These are phyloP conservation scores for Brachyhypopomus gauderio DNA, from an alignment of 2,113 vertebrate species.

Conservation along the genomic window DNA sequence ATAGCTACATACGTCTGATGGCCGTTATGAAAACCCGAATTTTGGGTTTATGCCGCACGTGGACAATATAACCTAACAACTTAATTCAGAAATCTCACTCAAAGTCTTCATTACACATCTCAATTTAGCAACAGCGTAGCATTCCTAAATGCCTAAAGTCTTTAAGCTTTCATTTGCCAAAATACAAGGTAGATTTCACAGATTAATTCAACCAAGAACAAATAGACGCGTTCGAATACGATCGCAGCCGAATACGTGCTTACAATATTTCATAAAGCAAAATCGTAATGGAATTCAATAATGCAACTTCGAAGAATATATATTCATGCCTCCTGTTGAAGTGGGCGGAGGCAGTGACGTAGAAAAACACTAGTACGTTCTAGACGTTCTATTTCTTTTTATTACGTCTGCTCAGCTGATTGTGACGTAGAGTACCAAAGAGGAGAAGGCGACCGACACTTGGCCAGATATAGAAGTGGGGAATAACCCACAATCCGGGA, in stretches of 20 bases:
- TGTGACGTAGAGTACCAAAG: constrained; percentile 64
- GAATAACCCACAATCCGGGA: constrained; percentile 14
- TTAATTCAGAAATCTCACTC: no score
- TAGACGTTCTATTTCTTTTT: constrained; percentile 57
- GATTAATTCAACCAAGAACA: not conserved
- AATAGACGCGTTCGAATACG: not conserved
- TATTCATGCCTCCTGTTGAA: no score
- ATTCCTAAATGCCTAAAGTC: no score
- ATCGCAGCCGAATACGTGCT: not conserved
- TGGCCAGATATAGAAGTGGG: constrained; percentile 40
- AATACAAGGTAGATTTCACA: not conserved
- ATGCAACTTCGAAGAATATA: no score
- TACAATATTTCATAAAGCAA: not conserved
- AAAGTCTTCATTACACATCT: no score
- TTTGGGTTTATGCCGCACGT: no score
- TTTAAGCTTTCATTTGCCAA: no score
- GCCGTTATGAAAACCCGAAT: no score
- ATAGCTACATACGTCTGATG: no score
- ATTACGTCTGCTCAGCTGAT: constrained; percentile 55
- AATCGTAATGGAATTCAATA: no score
- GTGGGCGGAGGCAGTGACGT: constrained; percentile 61
- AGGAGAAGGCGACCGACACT: constrained; percentile 32
- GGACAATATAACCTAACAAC: no score
- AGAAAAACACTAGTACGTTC: constrained; percentile 66
- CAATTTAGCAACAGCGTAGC: no score